Base-by-base conservation (phyloP, 2,888 invertebrate species). In the Drosophila imparisetae region DNA sequence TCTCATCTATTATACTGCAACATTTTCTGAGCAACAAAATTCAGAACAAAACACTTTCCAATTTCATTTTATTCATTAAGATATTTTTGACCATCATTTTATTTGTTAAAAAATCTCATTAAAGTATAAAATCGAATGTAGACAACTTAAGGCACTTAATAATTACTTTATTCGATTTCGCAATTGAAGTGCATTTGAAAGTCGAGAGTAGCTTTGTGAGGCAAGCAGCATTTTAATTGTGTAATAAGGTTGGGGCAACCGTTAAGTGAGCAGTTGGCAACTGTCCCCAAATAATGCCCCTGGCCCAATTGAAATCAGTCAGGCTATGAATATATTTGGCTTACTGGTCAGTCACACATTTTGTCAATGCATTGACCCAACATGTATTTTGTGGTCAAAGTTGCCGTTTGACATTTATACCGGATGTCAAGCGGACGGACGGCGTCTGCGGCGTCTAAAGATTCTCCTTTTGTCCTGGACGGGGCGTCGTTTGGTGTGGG, bases 401-500 rank as follows among this genome's bases (percentile, higher is more conserved):
- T 89, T 84, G 85, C 83, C 84, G 88, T 87, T 89, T 84, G 84
- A 84, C 84, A 84, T 84, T 84, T 89, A 86, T 86, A 89, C 85
- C 85, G 85, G 85, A 86, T 86, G 85, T 90, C 86, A 90, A 88
- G 74, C 59, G 78, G 69, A 61, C 82, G 60, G 65, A 27, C 64
- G 62, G 53, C 52, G 81, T 57, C 76, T 78, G 75, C 48, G 45
- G 61, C 63, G 75, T 80, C 80, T 69, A 59, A 81, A 75, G 80
- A 80, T 50, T 66, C 65, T 64, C 57, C 66, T 49, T 64, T 74
- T 74, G 79, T 79, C 73, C 48, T 21, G 48, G 11, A 18, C 53
- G 18, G 29, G 7, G 15, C 24, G 7, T 1, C 24, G 29, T 10
- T 10, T n/a, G 32, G 2, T 3, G 29, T 1, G 27, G 10, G 34